A percentile compares a stretch with the other conserved stretches of the same genome.
phyloP scores from a whole-genome alignment of 2,888 invertebrate species.

The Caenorhabditis zanzibari region DNA sequence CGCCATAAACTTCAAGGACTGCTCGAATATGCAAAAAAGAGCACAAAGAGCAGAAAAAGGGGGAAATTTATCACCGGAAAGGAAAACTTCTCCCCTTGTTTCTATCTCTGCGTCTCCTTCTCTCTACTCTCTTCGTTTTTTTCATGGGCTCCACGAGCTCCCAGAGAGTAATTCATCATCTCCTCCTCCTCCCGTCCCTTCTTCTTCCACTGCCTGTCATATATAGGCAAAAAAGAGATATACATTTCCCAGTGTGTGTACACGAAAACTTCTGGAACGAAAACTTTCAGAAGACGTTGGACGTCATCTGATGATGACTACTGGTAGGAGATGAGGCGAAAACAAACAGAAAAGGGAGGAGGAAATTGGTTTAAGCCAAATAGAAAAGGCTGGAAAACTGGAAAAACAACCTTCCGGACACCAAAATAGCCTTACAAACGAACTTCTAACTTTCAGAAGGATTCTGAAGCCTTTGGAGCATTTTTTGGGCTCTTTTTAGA shows the following conservation, averaged over 20 bases:
- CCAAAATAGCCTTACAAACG: too few relatives aligned
- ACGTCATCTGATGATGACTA: not conserved
- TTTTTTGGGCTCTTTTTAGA: too few relatives aligned
- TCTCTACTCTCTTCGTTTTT: not conserved
- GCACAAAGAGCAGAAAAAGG: constrained; percentile 9
- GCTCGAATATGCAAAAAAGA: not conserved
- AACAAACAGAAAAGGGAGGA: not conserved
- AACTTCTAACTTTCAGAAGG: too few relatives aligned
- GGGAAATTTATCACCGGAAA: constrained; percentile 14
- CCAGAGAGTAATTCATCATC: constrained; percentile 39
- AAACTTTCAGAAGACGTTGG: constrained; percentile 5
- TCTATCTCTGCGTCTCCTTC: not conserved
- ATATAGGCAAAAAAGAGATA: not conserved
- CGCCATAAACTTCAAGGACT: too few relatives aligned
- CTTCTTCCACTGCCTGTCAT: not conserved
- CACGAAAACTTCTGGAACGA: not conserved
- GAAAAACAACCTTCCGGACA: not conserved
- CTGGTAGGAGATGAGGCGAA: not conserved
- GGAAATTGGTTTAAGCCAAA: constrained; percentile 3
- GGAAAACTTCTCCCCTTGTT: not conserved
- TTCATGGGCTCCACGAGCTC: not conserved
- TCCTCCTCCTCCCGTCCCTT: not conserved
- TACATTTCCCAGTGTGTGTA: not conserved
- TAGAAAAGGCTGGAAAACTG: too few relatives aligned
- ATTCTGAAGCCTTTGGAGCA: too few relatives aligned